Evolutionary conservation across 2,797 vertebrate genomes (phyloP).

Genomic region (Phaenicophaeus curvirostris): DNA sequence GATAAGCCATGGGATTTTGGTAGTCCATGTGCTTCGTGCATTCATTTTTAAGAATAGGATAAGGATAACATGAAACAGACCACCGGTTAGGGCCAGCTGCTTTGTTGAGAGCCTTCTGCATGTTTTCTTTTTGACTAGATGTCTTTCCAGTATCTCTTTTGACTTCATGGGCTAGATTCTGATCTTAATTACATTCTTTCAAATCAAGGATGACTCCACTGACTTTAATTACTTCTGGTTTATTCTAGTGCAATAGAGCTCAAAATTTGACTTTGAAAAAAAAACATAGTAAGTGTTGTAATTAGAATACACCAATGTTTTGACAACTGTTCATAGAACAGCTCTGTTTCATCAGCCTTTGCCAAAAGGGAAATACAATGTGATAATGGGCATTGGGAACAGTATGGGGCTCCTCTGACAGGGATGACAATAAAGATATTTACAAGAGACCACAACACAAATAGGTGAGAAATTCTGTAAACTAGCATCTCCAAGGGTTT

Average conservation of each 20-base stretch:
- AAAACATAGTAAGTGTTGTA: conserved; percentile 25
- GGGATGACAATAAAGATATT: neutral
- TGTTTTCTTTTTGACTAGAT: neutral
- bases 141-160: neutral
- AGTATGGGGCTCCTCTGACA: neutral
- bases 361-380: neutral
- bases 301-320: conserved; percentile 46
- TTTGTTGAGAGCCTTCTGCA: neutral
- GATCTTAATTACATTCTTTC: neutral
- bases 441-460: neutral
- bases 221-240: neutral
- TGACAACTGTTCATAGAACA: conserved; percentile 25
- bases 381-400: conserved; percentile 14
- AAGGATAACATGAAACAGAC: neutral
- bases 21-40: neutral
- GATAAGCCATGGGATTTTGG: neutral
- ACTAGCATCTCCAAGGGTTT: neutral
- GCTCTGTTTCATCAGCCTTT: neutral
- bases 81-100: neutral
- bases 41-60: neutral
- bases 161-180: neutral
- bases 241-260: neutral
- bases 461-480: neutral
- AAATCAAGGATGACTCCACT: neutral
- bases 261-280: neutral